Base-by-base conservation (phyloP, 2,888 invertebrate genomes). In the Andrena chrysosceles region DNA sequence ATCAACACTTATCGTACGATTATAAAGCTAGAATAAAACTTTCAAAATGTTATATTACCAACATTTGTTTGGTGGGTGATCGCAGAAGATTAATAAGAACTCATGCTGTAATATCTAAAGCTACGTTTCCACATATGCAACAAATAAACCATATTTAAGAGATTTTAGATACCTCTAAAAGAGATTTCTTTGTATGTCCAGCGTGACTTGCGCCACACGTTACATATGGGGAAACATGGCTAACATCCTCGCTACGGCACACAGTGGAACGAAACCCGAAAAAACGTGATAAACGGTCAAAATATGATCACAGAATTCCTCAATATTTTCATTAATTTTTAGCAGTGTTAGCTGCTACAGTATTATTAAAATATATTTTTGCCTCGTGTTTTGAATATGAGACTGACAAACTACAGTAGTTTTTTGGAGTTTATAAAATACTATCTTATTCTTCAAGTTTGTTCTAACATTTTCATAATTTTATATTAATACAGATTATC, bases 241-340 rank as follows among this genome's bases (percentile, higher is more conserved):
- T 85, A 56, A 72, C 72, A 73, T 81, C 84, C 82, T 86, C 73
- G 82, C 86, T 88, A 81, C 82, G 81, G 78, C 68, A 86, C 75
- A 68, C 67, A 42, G 80, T 81, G 80, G 72, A 72, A 59, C 68
- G 67, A 81, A 79, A 72, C 63, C 23, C 23, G 81, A 68, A 52
- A 70, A 63, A 72, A 56, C 56, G 67, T 49, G 71, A 79, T 7
- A n/a, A 72, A 79, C 20, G 23, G 52, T 72, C 29, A 26, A 72
- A 67, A 54, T 26, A 62, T 35, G 31, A 68, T 29, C 16, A 23
- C 20, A 66, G 20, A 66, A 66, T 64, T 59, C 4, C 29, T 23
- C n/a, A 13, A 6, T 5, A 13, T 42, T 42, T 42, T 42, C 42
- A 16, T 42, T 42, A 42, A 42, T 42, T 42, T 42, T 42, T 42